These are phyloP conservation scores for Pseudopleuronectes americanus DNA, from an alignment of 2,797 vertebrate species.

Conservation along the genomic window DNA sequence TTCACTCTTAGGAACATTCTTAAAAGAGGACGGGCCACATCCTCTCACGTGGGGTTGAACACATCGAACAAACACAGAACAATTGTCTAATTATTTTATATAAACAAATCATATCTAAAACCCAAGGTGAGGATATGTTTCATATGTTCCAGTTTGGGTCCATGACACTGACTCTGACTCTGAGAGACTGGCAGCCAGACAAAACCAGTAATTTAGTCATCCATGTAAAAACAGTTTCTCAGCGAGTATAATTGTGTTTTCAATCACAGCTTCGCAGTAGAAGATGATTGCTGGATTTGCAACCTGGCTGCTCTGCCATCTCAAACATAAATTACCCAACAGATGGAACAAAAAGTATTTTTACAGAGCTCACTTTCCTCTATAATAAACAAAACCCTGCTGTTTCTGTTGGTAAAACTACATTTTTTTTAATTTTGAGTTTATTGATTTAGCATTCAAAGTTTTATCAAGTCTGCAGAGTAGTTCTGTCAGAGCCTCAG, in stretches of 20 bases:
- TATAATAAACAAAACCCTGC: conserved; percentile 34
- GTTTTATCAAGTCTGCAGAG: conserved; percentile 1
- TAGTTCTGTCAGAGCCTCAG: background rate
- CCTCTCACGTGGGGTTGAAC: background rate
- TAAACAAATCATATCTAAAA: background rate
- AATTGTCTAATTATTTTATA: background rate
- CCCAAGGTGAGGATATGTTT: no score
- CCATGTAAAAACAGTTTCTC: background rate
- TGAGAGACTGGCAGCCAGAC: no score
- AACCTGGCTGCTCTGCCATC: conserved; percentile 36
- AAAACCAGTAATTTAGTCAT: background rate
- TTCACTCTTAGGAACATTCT: background rate
- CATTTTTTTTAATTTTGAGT: conserved; percentile 11
- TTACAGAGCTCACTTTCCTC: conserved; percentile 3
- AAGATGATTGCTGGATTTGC: conserved; percentile 23
- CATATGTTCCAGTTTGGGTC: no score
- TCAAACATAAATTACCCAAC: conserved; percentile 39
- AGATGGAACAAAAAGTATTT: conserved; percentile 39
- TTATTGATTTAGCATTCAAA: conserved; percentile 15
- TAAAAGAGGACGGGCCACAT: background rate
- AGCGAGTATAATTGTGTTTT: conserved; percentile 1
- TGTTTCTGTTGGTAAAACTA: conserved; percentile 4
- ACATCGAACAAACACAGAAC: background rate
- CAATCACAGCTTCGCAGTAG: background rate
- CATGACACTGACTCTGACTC: no score